Evolutionary conservation across 2,113 vertebrate genomes (phyloP).

Genomic region (Baryphthengus martii): DNA sequence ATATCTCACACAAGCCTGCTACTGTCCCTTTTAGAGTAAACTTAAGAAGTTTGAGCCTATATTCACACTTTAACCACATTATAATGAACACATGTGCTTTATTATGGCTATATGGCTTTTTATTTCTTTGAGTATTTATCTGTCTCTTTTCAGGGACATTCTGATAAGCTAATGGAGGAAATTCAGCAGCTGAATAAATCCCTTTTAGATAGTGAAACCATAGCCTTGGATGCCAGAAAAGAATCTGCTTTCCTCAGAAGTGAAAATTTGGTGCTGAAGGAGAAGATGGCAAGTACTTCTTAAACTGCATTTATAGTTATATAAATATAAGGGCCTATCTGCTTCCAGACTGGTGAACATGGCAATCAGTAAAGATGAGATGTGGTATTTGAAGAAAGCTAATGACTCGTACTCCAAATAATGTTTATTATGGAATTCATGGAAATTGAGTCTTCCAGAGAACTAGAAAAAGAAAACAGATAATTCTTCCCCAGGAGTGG

Average conservation of each 20-base stretch:
- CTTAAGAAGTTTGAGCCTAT: background rate
- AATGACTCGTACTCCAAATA: background rate
- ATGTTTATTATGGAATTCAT: background rate
- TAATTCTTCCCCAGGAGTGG: background rate
- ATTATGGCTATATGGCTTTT: background rate
- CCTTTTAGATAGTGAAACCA: constrained; percentile 80
- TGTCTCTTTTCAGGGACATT: constrained; percentile 67
- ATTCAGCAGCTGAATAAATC: constrained; percentile 81
- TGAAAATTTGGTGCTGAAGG: constrained; percentile 83
- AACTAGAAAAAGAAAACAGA: background rate
- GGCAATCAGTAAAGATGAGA: background rate
- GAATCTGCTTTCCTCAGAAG: constrained; percentile 87
- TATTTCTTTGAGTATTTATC: background rate
- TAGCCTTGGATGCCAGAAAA: constrained; percentile 87
- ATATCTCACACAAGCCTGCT: background rate
- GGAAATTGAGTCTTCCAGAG: background rate
- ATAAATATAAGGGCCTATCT: background rate
- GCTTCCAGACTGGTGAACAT: background rate
- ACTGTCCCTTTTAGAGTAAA: background rate
- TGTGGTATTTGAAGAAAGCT: background rate
- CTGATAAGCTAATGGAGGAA: constrained; percentile 78
- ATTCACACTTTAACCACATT: background rate
- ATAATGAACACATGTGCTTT: background rate
- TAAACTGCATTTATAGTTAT: background rate
- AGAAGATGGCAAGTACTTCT: constrained; percentile 75